Base-by-base conservation (phyloP, 2,113 vertebrate genomes). In the Hippolais icterina region DNA sequence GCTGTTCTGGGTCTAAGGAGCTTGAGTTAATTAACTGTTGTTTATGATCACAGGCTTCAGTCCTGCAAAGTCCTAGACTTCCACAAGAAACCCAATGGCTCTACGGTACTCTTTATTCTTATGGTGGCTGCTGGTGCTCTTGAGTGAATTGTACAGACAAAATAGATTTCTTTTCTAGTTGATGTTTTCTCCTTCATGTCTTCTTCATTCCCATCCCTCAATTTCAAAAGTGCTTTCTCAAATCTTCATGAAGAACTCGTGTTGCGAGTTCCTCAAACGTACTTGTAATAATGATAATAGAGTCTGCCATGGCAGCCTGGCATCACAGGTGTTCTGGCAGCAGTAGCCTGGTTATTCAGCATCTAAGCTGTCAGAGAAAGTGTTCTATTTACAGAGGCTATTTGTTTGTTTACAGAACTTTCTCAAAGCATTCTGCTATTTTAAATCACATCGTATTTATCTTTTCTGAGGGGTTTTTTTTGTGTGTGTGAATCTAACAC, bases 31-130 rank as follows among this genome's bases (percentile, higher is more conserved):
- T 90, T 88, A 86, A 69, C 68, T 65, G 56, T 39, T 88, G 42
- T 93, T 95, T 83, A 57, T 93, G 88, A 93, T 95, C 75, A 81
- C 42, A 54, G 11, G 41, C 53, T 78, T 84, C 42, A 41, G 61
- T 61, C 42, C 50, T 70, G 33, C 71, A 37, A 88, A 91, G 29
- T 76, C 31, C 52, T 59, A 33, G 42, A 29, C 39, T 54, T 64
- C n/a, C 65, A 65, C n/a, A 66, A 42, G 83, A 91, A 79, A 35
- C 6, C 12, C n/a, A n/a, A 0, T 19, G 74, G 12, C 75, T 85
- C 10, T 75, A 4, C 31, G 16, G 19, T 44, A 18, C 6, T 3
- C 23, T 54, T 94, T 70, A 63, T 68, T 81, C 44, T 15, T 75
- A 5, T 0, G 24, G 63, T 35, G 35, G 10, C 47, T 91, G 39